Evolutionary conservation across 35 echinoderm and acorn worm species (phyloP), one percentile per base, ranked within the genome.

Genomic region (Strongylocentrotus purpuratus): DNA sequence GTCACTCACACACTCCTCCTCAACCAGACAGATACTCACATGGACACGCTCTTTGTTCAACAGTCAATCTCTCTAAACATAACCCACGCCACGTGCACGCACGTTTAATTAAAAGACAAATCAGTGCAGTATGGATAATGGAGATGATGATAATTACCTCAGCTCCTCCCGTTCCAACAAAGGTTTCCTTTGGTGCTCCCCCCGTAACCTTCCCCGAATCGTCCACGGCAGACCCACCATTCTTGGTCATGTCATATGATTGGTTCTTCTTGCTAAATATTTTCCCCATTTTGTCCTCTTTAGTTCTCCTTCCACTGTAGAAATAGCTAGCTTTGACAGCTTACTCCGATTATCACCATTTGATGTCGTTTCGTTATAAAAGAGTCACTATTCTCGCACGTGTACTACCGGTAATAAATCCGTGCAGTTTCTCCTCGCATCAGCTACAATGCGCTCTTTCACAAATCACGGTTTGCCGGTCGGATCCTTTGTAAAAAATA

Each of bases 211-310:
- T 22, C 20, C 18, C 65, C 65, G 65, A 78, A 22, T 78, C 65
- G 65, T 78, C 65, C 65, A 78, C 65, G 65, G 65, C 65, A 28
- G 65, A 7, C 65, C 65, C 65, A n/a, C 65, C 65, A 28, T 78
- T 78, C 65, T 78, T 78, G 65, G 65, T 78, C 65, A 78, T 78
- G 65, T 78, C 65, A 78, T 78, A 78, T 41, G 35, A 41, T 78
- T 78, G 65, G 65, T 78, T 78, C 65, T 78, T 78, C 65, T 78
- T 78, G 65, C 65, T 78, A 78, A 78, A 78, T 78, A 78, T 78
- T 78, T 78, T 78, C 22, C 65, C 65, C 65, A 78, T 78, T 28
- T 28, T 78, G 65, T n/a, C 65, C 25, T 4, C 65, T 78, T 78
- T 4, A 28, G 65, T n/a, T 78, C 65, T 59, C 52, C 52, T 59